Percentiles rank a stretch among this genome's conserved stretches.
Evolutionary conservation across 2,888 invertebrate species (phyloP).

Genomic region (Blomia tropicalis): DNA sequence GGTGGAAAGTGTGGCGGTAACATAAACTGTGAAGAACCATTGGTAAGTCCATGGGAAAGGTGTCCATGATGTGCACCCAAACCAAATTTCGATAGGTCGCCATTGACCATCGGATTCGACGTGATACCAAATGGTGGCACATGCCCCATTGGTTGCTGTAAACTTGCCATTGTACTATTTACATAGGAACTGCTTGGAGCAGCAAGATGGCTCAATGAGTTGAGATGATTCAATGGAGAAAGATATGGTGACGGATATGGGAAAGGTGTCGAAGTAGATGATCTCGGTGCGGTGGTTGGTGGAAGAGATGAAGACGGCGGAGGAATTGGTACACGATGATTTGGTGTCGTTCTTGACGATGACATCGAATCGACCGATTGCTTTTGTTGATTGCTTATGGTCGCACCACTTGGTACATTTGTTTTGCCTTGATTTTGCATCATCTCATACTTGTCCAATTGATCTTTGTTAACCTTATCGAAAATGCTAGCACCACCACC

Average conservation of each 20-base stretch:
- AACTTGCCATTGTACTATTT: too few species aligned
- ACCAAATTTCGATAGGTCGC: background rate
- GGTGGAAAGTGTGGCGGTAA: background rate
- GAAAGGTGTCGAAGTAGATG: slow-evolving; percentile 1
- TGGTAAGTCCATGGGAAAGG: background rate
- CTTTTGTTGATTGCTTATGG: background rate
- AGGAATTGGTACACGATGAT: background rate
- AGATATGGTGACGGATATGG: background rate
- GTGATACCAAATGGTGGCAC: background rate
- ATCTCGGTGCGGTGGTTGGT: background rate
- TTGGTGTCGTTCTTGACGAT: background rate
- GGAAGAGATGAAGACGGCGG: background rate
- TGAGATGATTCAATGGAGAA: background rate
- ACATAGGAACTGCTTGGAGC: background rate
- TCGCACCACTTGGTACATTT: background rate
- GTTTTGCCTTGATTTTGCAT: background rate
- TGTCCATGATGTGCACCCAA: background rate
- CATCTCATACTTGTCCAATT: slow-evolving; percentile 13
- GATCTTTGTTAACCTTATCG: slow-evolving; percentile 24
- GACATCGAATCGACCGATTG: background rate
- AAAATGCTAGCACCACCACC: slow-evolving; percentile 24
- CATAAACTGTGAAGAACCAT: background rate
- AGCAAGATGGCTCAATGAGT: background rate
- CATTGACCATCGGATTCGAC: background rate
- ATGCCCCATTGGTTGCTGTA: background rate